Evolutionary conservation across 2,888 invertebrate species (phyloP).

Genomic region (Eupithecia dodoneata): DNA sequence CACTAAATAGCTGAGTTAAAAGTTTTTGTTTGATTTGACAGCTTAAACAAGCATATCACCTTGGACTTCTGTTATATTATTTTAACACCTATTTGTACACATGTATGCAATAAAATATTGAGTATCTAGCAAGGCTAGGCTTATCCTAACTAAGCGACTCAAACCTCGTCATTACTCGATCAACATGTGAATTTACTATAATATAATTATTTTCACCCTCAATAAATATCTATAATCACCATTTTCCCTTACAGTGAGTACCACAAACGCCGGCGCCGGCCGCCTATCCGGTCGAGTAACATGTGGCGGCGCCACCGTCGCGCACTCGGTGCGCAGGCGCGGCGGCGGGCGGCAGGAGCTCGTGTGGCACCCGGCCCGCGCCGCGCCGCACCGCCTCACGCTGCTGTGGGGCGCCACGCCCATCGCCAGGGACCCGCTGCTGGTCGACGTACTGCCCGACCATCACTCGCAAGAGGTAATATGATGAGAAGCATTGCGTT

Average conservation of each 20-base stretch:
- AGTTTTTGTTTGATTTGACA: background rate
- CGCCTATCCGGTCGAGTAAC: conserved; percentile 91
- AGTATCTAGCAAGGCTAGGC: too few species aligned
- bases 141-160: too few species aligned
- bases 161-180: too few species aligned
- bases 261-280: conserved; percentile 93
- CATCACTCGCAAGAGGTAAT: conserved; percentile 88
- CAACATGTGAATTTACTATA: background rate
- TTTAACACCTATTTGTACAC: too few species aligned
- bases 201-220: background rate
- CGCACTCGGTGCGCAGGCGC: conserved; percentile 91
- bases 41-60: background rate
- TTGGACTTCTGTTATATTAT: too few species aligned
- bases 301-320: conserved; percentile 92
- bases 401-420: conserved; percentile 95
- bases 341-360: conserved; percentile 90
- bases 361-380: conserved; percentile 93
- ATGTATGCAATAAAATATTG: too few species aligned
- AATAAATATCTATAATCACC: background rate
- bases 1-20: background rate
- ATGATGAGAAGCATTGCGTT: background rate
- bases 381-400: conserved; percentile 94
- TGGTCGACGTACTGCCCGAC: conserved; percentile 85
- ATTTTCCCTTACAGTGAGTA: conserved; percentile 82
- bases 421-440: conserved; percentile 79